Conservation (phyloP, 2,888 invertebrate genomes). For the Steromphala cineraria region DNA sequence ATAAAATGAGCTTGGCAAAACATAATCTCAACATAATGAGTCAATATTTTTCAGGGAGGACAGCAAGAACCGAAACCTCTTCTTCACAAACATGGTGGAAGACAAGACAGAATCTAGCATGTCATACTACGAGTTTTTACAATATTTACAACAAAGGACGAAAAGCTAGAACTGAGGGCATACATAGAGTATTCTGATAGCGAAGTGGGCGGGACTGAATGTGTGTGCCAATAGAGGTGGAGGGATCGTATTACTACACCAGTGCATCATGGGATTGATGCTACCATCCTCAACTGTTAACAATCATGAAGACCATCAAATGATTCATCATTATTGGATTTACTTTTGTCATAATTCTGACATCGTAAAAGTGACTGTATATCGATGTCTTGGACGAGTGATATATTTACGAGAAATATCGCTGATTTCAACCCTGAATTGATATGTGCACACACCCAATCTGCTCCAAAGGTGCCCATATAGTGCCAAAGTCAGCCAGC, state of each 20-base stretch:
- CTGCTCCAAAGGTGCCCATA: constrained; percentile 12
- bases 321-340: no score
- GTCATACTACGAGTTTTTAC: constrained; percentile 98
- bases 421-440: no score
- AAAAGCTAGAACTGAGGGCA: constrained; percentile 46
- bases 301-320: background rate
- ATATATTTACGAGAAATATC: no score
- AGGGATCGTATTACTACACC: no score
- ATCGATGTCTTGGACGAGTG: no score
- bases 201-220: background rate
- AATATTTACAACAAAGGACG: constrained; percentile 81
- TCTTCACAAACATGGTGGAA: constrained; percentile 93
- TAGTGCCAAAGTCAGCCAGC: constrained; percentile 14
- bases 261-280: constrained; percentile 32
- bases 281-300: background rate
- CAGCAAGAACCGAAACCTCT: constrained; percentile 86
- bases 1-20: no score
- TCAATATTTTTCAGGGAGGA: constrained; percentile 85
- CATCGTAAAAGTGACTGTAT: no score
- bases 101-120: constrained; percentile 95
- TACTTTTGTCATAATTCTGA: no score
- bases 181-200: constrained; percentile 27
- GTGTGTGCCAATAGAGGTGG: no score
- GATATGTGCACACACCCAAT: no score
- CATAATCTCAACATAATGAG: no score